These are phyloP conservation scores for Brachyptera putata DNA, from an alignment of 2,888 invertebrate species.

Conservation along the genomic window DNA sequence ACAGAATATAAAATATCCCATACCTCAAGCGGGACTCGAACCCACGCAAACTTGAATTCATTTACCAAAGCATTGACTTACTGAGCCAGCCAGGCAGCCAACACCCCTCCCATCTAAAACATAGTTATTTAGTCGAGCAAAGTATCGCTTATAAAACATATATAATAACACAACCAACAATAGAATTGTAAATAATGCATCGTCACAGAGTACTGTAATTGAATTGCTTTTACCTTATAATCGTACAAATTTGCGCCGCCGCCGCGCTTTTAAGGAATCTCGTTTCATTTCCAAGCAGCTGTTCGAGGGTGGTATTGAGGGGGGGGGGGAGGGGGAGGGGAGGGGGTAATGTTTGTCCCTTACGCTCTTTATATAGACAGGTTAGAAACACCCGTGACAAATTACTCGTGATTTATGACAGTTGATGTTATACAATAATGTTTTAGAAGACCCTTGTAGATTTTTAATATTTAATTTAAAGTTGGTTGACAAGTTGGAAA, in stretches of 20 bases:
- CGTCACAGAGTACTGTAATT: not conserved
- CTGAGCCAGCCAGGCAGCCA: too few relatives aligned
- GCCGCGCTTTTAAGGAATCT: not conserved
- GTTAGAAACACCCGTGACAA: conserved; percentile 14
- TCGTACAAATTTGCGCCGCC: not conserved
- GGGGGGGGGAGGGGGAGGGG: not conserved
- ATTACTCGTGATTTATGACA: not conserved
- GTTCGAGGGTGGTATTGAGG: not conserved
- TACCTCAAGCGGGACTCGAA: too few relatives aligned
- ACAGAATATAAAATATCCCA: too few relatives aligned
- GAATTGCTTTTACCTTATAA: not conserved
- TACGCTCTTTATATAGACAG: conserved; percentile 9
- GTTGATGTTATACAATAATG: not conserved
- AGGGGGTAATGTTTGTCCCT: not conserved
- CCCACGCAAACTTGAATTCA: too few relatives aligned
- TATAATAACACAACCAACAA: not conserved
- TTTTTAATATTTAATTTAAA: too few relatives aligned
- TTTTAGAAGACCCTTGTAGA: too few relatives aligned
- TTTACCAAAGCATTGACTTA: too few relatives aligned
- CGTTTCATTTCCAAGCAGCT: not conserved
- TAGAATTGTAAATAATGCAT: not conserved
- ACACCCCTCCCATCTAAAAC: too few relatives aligned
- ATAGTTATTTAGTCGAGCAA: too few relatives aligned
- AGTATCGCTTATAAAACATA: too few relatives aligned
- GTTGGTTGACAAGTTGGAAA: too few relatives aligned